Conservation (phyloP, 1,140 invertebrate genomes). For the Procambarus clarkii region DNA sequence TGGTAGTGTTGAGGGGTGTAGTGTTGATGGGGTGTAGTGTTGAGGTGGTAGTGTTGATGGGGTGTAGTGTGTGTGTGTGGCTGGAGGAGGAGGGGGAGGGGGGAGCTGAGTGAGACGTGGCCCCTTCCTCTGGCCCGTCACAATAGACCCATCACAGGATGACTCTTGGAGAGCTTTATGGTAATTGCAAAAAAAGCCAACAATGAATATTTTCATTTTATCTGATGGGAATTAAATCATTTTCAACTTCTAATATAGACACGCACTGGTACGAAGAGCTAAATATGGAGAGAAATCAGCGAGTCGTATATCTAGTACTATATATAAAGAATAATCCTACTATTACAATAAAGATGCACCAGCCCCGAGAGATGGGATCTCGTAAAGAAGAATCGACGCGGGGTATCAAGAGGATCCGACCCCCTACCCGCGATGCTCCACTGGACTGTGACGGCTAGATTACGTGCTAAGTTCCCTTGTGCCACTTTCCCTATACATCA, state of each 20-base stretch:
- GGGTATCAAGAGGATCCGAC: background rate
- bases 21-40: no score
- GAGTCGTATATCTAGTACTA: no score
- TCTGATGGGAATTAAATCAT: no score
- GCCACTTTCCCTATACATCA: background rate
- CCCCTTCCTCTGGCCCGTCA: background rate
- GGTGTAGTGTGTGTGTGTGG: no score
- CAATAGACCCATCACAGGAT: background rate
- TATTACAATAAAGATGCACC: background rate
- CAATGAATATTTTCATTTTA: background rate
- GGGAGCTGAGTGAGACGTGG: background rate
- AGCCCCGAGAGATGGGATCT: background rate
- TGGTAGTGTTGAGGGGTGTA: no score
- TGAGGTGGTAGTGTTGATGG: no score
- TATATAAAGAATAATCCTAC: background rate
- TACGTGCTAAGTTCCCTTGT: constrained; percentile 15
- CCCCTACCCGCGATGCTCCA: constrained; percentile 37
- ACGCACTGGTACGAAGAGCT: no score
- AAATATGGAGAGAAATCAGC: no score
- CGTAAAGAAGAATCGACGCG: background rate
- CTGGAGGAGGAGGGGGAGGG: no score
- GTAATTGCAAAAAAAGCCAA: background rate
- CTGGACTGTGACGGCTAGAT: constrained; percentile 48
- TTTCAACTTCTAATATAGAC: no score
- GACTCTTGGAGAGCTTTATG: background rate